These are phyloP conservation scores for Tipula vernalis DNA, from an alignment of 2,888 invertebrate genomes.

Conservation along the genomic window DNA sequence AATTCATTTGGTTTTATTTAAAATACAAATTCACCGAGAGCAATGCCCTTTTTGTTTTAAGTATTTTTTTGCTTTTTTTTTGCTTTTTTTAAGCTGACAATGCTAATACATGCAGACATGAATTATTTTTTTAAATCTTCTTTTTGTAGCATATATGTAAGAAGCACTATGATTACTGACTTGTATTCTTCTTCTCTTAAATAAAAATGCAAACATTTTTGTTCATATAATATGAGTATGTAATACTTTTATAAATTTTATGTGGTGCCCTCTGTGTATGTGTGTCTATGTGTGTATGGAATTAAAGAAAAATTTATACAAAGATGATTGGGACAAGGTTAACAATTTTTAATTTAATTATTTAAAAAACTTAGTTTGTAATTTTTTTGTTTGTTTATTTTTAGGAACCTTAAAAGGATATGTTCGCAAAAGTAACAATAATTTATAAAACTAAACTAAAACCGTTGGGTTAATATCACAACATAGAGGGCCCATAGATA, in stretches of 20 bases:
- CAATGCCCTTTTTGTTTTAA: not conserved
- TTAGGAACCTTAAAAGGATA: not conserved
- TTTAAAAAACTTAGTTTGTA: not conserved
- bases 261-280: not conserved
- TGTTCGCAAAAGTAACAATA: not conserved
- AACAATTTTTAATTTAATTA: not conserved
- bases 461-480: not conserved
- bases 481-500: not conserved
- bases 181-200: not conserved
- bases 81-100: not conserved
- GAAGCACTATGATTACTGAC: constrained; percentile 1
- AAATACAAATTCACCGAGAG: not conserved
- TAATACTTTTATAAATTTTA: not conserved
- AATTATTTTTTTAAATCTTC: not conserved
- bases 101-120: not conserved
- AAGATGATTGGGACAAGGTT: not conserved
- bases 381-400: not conserved
- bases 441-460: not conserved
- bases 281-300: not conserved
- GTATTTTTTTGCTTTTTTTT: not conserved
- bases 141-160: not conserved
- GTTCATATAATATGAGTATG: not conserved
- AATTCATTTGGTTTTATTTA: not conserved
- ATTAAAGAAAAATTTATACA: not conserved
- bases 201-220: not conserved